Evolutionary conservation across 1,140 invertebrate species (phyloP).

Genomic region (Drosophila jambulina): DNA sequence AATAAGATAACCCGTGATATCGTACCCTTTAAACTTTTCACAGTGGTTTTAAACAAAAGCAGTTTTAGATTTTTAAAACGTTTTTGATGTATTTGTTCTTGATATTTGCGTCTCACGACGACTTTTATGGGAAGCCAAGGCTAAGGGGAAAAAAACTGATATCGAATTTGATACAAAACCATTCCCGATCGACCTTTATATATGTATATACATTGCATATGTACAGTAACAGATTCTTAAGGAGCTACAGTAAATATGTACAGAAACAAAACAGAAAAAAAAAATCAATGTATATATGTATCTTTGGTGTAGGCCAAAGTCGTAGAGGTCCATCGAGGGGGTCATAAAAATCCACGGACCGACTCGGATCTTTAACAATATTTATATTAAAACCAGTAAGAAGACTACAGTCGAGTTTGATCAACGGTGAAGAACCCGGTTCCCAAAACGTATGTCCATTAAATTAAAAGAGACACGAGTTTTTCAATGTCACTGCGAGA

Average conservation of each 20-base stretch:
- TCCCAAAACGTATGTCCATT: too few relatives aligned
- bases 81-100: slow-evolving; percentile 5
- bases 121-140: not conserved
- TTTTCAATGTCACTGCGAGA: not conserved
- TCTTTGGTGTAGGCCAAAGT: slow-evolving; percentile 18
- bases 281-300: not conserved
- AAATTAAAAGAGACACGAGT: not conserved
- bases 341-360: not conserved
- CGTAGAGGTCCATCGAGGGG: not conserved
- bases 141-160: not conserved
- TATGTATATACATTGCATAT: slow-evolving; percentile 24
- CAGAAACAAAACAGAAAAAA: slow-evolving; percentile 22
- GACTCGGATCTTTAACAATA: not conserved
- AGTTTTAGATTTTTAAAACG: slow-evolving; percentile 1
- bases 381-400: not conserved
- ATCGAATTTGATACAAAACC: slow-evolving; percentile 1
- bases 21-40: too few relatives aligned
- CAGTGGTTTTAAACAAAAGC: not conserved
- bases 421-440: too few relatives aligned
- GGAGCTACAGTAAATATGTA: slow-evolving; percentile 25
- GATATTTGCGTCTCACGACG: not conserved
- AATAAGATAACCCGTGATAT: too few relatives aligned
- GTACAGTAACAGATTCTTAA: slow-evolving; percentile 39
- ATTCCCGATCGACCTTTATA: slow-evolving; percentile 17
- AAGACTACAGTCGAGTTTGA: not conserved